Percentiles rank a stretch among this genome's conserved stretches.
Conservation (phyloP, 1,140 invertebrate genomes). For the Drosophila baimaii region DNA sequence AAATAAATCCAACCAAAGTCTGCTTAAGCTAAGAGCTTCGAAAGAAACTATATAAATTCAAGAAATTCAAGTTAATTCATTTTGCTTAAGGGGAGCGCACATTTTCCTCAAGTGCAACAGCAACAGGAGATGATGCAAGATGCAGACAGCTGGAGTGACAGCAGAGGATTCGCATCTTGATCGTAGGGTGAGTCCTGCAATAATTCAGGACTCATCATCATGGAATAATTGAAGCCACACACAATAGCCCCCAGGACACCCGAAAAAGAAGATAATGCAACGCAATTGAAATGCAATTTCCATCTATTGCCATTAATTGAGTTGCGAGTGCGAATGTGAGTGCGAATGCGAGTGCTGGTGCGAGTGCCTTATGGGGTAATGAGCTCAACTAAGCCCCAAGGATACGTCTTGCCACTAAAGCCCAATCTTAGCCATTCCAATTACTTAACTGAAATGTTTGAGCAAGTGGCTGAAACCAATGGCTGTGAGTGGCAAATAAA, state of each 20-base stretch:
- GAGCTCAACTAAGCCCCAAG: constrained; percentile 18
- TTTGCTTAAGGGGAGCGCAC: no score
- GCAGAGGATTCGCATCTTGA: not conserved
- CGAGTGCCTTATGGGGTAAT: constrained; percentile 30
- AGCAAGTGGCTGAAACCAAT: constrained; percentile 56
- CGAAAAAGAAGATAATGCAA: constrained; percentile 40
- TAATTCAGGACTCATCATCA: constrained; percentile 22
- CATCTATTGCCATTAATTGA: constrained; percentile 75
- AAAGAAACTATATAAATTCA: no score
- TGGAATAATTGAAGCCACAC: constrained; percentile 16
- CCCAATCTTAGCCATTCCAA: constrained; percentile 62
- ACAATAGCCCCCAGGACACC: not conserved
- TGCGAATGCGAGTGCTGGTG: no score
- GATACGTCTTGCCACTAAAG: constrained; percentile 23
- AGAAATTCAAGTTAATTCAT: no score
- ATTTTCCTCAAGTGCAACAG: no score
- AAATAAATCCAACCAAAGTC: not conserved
- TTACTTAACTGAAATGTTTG: constrained; percentile 73
- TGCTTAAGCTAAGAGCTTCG: no score
- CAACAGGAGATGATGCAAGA: no score
- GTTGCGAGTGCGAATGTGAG: constrained; percentile 34
- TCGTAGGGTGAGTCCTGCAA: not conserved
- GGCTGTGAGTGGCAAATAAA: constrained; percentile 60
- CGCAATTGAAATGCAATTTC: constrained; percentile 68
- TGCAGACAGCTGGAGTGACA: not conserved